phyloP scores from a whole-genome alignment of 2,888 invertebrate species.

The Drosophila neonasuta region DNA sequence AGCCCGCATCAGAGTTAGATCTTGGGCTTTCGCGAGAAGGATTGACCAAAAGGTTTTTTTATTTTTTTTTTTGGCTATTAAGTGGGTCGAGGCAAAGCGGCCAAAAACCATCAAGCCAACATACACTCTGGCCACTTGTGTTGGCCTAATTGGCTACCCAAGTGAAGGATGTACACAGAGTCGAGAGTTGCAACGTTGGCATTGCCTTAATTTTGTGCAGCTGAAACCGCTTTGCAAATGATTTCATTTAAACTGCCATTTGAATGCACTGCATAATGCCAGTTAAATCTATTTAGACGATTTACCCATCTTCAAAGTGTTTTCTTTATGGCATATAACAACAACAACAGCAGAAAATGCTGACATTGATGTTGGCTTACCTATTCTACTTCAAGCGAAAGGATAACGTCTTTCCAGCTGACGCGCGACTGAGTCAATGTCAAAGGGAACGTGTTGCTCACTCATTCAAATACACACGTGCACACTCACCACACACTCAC shows the following conservation, averaged over 20 bases:
- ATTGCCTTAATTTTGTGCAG: conserved; percentile 19
- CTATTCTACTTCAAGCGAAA: conserved; percentile 10
- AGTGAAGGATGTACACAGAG: conserved; percentile 33
- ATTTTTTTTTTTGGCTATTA: conserved; percentile 20
- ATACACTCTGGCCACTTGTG: conserved; percentile 54
- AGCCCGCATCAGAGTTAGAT: neutral
- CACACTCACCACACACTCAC: conserved; percentile 13
- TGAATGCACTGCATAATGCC: conserved; percentile 15
- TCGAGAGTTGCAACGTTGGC: conserved; percentile 19
- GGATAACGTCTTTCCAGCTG: conserved; percentile 43
- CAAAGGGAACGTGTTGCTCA: conserved; percentile 55
- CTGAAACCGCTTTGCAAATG: conserved; percentile 5
- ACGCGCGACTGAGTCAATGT: conserved; percentile 53
- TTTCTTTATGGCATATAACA: neutral
- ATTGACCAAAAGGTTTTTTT: conserved; percentile 28
- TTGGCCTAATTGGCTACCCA: conserved; percentile 66
- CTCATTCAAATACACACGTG: conserved; percentile 42
- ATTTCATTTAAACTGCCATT: conserved; percentile 18
- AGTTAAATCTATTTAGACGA: conserved; percentile 7
- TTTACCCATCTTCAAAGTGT: neutral
- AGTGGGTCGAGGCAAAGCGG: conserved; percentile 36
- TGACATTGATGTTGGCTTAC: conserved; percentile 29
- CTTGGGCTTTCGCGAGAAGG: conserved; percentile 13
- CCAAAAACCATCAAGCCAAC: conserved; percentile 43
- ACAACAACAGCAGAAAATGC: conserved; percentile 2